A percentile compares a stretch with the other conserved stretches of the same genome.
Evolutionary conservation across 2,888 invertebrate genomes (phyloP).

Genomic region (Thereva unica): DNA sequence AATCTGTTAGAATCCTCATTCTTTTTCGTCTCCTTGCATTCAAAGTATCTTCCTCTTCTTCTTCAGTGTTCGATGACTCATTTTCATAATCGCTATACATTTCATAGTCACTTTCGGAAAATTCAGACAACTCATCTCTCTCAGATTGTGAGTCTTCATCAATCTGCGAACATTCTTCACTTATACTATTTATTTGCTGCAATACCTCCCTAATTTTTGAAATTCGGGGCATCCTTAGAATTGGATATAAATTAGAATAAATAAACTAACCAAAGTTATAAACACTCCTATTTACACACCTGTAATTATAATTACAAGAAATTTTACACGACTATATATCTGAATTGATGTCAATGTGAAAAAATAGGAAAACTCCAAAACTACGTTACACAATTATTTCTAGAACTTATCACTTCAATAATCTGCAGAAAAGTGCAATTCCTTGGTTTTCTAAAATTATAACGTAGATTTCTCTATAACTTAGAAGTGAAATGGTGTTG

Average conservation of each 20-base stretch:
- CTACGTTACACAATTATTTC: too few species aligned
- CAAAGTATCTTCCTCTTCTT: constrained; percentile 7
- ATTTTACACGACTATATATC: too few species aligned
- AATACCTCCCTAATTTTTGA: constrained; percentile 3
- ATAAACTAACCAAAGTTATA: constrained; percentile 5
- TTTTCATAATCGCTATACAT: constrained; percentile 11
- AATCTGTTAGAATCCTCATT: constrained; percentile 11
- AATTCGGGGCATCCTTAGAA: background rate
- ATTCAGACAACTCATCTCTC: constrained; percentile 6
- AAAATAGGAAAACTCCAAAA: too few species aligned
- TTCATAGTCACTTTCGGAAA: constrained; percentile 2
- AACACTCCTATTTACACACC: background rate
- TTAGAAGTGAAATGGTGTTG: too few species aligned
- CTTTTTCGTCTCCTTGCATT: constrained; percentile 7
- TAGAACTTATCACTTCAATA: too few species aligned
- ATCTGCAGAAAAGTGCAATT: too few species aligned
- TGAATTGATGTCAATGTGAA: too few species aligned
- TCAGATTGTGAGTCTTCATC: constrained; percentile 8
- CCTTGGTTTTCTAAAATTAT: too few species aligned
- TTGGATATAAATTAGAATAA: constrained; percentile 8
- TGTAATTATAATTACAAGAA: too few species aligned
- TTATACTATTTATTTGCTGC: background rate
- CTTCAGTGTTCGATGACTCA: constrained; percentile 7
- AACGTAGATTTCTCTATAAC: too few species aligned
- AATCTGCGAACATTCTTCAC: background rate